Evolutionary conservation across 2,888 invertebrate genomes (phyloP).

Genomic region (Rhagonycha fulva): DNA sequence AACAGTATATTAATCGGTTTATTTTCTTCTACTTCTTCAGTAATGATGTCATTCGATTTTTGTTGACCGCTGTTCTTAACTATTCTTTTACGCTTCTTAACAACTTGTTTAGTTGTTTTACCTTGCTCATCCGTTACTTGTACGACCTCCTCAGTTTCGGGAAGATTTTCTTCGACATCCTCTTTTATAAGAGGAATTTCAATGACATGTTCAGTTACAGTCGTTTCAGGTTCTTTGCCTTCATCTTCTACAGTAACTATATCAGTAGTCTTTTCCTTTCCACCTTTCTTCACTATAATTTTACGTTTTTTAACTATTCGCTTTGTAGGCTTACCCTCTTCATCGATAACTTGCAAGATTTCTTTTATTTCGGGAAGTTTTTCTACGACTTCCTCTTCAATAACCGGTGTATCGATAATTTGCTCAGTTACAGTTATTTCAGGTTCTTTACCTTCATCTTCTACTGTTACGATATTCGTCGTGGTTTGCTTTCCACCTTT

Average conservation of each 20-base stretch:
- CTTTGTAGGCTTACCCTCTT: conserved; percentile 38
- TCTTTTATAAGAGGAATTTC: conserved; percentile 32
- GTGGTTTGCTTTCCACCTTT: conserved; percentile 48
- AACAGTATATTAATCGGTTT: not conserved
- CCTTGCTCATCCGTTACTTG: conserved; percentile 29
- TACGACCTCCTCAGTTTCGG: conserved; percentile 34
- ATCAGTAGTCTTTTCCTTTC: conserved; percentile 40
- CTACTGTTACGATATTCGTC: conserved; percentile 52
- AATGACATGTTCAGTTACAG: conserved; percentile 42
- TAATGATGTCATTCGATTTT: conserved; percentile 47
- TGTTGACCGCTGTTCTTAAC: conserved; percentile 37
- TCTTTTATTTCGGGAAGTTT: conserved; percentile 42
- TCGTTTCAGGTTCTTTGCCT: conserved; percentile 50
- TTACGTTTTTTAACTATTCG: conserved; percentile 45
- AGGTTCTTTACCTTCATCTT: conserved; percentile 46
- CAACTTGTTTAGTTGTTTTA: conserved; percentile 24
- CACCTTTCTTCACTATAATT: conserved; percentile 44
- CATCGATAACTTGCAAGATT: conserved; percentile 37
- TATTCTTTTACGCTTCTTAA: conserved; percentile 17
- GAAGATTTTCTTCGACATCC: conserved; percentile 46
- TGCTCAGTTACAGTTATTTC: conserved; percentile 44
- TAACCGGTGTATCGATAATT: conserved; percentile 31
- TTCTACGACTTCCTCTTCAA: conserved; percentile 37
- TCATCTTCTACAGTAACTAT: conserved; percentile 46
- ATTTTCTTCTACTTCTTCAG: conserved; percentile 41